These are phyloP conservation scores for Melanchra persicariae DNA, from an alignment of 2,888 invertebrate species.

Conservation along the genomic window DNA sequence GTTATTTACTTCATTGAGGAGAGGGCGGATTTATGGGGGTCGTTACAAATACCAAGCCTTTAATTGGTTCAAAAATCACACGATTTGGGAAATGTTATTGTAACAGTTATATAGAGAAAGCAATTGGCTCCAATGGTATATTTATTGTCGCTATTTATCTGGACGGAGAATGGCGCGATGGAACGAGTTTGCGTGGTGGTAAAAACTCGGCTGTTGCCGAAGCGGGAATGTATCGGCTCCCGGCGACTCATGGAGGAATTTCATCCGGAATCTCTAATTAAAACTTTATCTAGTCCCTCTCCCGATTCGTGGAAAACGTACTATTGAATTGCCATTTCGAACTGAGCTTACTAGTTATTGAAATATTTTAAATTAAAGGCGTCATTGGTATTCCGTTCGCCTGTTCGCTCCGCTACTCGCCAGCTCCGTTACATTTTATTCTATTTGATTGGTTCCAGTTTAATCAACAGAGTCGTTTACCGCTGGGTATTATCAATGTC, in stretches of 20 bases:
- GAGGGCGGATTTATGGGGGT: conserved; percentile 53
- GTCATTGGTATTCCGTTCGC: conserved; percentile 47
- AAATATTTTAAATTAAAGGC: conserved; percentile 56
- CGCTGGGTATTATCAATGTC: conserved; percentile 62
- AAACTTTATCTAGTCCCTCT: conserved; percentile 87
- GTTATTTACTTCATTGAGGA: conserved; percentile 43
- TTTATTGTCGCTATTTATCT: conserved; percentile 84
- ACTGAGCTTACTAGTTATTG: conserved; percentile 53
- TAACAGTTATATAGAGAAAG: conserved; percentile 76
- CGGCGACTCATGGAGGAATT: conserved; percentile 84
- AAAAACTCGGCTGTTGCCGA: conserved; percentile 86
- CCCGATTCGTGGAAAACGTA: conserved; percentile 72
- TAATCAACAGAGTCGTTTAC: conserved; percentile 59
- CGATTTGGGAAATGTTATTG: conserved; percentile 64
- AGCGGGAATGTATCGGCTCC: conserved; percentile 86
- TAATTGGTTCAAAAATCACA: conserved; percentile 69
- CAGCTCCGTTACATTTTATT: conserved; percentile 53
- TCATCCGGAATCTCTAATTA: conserved; percentile 89
- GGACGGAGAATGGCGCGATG: conserved; percentile 77
- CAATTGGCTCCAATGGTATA: conserved; percentile 78
- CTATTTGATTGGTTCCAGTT: conserved; percentile 55
- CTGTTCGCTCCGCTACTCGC: conserved; percentile 21
- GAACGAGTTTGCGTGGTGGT: conserved; percentile 83
- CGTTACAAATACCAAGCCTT: conserved; percentile 59
- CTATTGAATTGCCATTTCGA: conserved; percentile 58